Percentiles rank a stretch among this genome's conserved stretches.
Conservation (phyloP, 2,113 vertebrate genomes). For the Menidia beryllina region DNA sequence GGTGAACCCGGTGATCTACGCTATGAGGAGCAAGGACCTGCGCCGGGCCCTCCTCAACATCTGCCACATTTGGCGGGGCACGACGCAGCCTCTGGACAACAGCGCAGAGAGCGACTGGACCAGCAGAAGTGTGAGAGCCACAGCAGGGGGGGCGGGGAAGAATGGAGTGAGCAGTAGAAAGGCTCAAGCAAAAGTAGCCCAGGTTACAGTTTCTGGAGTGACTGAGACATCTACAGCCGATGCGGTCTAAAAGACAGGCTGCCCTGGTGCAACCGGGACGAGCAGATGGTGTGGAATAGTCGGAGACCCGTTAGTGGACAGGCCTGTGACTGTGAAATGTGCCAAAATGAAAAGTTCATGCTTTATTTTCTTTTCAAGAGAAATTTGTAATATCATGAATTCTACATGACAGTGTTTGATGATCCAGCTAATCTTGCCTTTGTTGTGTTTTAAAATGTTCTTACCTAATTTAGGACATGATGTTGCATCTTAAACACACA, state of each 20-base stretch:
- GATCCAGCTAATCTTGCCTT: neutral
- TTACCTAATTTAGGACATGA: neutral
- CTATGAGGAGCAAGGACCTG: conserved; percentile 97
- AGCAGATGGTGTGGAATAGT: conserved; percentile 35
- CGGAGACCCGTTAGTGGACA: conserved; percentile 18
- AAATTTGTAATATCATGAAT: conserved; percentile 25
- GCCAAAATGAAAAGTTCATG: conserved; percentile 49
- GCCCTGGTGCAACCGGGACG: conserved; percentile 32
- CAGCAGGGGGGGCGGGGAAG: conserved; percentile 80
- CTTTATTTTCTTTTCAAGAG: neutral
- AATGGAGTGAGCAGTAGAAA: conserved; percentile 84
- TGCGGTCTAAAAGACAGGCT: conserved; percentile 83
- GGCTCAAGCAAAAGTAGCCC: conserved; percentile 93
- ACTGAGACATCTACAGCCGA: conserved; percentile 90
- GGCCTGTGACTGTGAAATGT: conserved; percentile 60
- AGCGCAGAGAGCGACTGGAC: conserved; percentile 96
- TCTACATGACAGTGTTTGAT: conserved; percentile 13
- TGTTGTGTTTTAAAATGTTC: neutral
- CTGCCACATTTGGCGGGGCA: conserved; percentile 87
- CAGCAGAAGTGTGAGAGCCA: conserved; percentile 88
- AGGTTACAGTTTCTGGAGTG: conserved; percentile 94
- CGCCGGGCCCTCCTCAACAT: conserved; percentile 92
- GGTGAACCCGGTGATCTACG: conserved; percentile 98
- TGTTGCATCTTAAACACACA: neutral
- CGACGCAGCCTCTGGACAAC: conserved; percentile 88